Base-by-base conservation (phyloP, 2,113 vertebrate species). In the Craseonycteris thonglongyai region DNA sequence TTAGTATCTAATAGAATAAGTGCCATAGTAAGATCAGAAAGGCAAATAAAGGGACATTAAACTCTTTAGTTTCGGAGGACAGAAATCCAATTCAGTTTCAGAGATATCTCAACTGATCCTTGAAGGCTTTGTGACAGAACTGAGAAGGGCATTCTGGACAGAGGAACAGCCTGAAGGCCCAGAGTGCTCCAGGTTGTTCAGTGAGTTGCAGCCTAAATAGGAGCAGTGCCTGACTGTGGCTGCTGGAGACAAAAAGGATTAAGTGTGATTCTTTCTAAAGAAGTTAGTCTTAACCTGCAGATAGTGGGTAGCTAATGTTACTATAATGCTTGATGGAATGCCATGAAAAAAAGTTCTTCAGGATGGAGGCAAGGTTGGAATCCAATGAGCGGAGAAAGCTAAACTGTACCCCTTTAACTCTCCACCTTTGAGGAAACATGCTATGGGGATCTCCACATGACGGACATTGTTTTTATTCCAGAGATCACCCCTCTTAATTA, bases 21-120 rank as follows among this genome's bases (percentile, higher is more conserved):
- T 79, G 69, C 28, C n/a, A 10, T 42, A 33, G 19, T 88, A 80
- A 96, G 89, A 93, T 7, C 45, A 93, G 85, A 79, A 94, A 88
- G 82, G n/a, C n/a, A n/a, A n/a, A 79, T 28, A 90, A 80, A 33
- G 45, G 40, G 86, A 89, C 63, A 38, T 65, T 83, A 28, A 72
- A 45, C 80, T 96, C 45, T 92, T 12, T 54, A 42, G 19, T 61
- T 45, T 45, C 18, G 2, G n/a, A 83, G n/a, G 58, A 92, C 58
- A 86, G 51, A 84, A 40, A 79, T 81, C n/a, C 38, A 75, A 0
- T 40, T 88, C 80, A 94, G 80, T 71, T 30, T 80, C 35, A 61
- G 11, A 72, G n/a, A 71, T 26, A 51, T 59, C n/a, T n/a, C n/a
- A n/a, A n/a, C n/a, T n/a, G n/a, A n/a, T n/a, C n/a, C n/a, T n/a